Percentiles rank a stretch among this genome's conserved stretches.
Conservation (phyloP, 2,888 invertebrate genomes). For the Pandemis cinnamomeana region DNA sequence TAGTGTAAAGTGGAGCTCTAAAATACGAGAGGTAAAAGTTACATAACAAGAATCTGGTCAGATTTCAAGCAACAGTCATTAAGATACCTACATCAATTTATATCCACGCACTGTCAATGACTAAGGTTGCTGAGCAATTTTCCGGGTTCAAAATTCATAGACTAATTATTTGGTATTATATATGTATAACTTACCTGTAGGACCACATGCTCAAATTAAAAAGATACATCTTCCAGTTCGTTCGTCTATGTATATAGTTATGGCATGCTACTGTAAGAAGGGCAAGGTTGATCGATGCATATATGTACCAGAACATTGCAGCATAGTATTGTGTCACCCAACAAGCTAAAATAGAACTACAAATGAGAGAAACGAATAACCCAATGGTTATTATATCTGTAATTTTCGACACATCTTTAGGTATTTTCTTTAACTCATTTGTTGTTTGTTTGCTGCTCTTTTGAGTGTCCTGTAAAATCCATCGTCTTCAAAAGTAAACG, state of each 20-base stretch:
- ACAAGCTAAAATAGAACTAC: constrained; percentile 57
- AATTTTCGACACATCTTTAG: constrained; percentile 52
- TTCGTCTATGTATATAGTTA: constrained; percentile 90
- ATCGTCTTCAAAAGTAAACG: constrained; percentile 89
- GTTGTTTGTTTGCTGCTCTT: constrained; percentile 76
- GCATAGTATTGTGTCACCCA: constrained; percentile 55
- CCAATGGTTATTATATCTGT: constrained; percentile 68
- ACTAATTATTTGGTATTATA: too few species aligned
- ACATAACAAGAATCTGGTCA: too few species aligned
- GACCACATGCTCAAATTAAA: constrained; percentile 89
- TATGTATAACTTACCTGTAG: constrained; percentile 76
- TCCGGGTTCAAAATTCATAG: too few species aligned
- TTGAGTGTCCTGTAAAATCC: constrained; percentile 91
- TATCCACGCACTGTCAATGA: too few species aligned
- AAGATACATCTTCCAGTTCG: constrained; percentile 91
- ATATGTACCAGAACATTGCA: constrained; percentile 61
- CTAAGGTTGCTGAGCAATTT: too few species aligned
- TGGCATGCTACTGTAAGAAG: constrained; percentile 87
- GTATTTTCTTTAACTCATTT: constrained; percentile 84
- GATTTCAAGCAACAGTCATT: too few species aligned
- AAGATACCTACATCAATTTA: too few species aligned
- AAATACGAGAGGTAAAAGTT: too few species aligned
- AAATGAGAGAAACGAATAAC: constrained; percentile 60
- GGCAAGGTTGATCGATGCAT: constrained; percentile 84
- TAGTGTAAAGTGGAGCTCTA: too few species aligned